Evolutionary conservation across 1,140 invertebrate genomes (phyloP), one percentile per base, ranked within the genome.

Genomic region (Orius insidiosus): DNA sequence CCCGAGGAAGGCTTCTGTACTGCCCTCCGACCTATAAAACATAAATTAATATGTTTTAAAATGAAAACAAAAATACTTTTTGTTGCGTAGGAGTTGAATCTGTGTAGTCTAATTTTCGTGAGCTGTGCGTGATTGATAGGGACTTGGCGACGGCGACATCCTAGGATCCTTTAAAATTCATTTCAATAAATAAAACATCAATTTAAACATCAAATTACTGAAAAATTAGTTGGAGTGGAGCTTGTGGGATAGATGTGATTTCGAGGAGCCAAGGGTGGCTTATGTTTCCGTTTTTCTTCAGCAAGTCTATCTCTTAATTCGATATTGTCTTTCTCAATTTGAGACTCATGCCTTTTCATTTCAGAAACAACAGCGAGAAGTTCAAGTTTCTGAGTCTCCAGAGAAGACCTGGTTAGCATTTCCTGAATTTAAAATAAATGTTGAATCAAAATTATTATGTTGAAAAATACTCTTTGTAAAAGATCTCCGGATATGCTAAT

Each of bases 311-410:
- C 70, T 56, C 78, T 67, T 44, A 82, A 62, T 53, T 83, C 76
- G 19, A 78, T 56, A 58, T 89, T 82, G 53, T 93, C 88, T 31
- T 83, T 71, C 58, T 96, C 88, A 18, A 87, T 64, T 30, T 76
- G 76, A 1, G 83, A 76, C 45, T 85, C 75, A 55, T 80, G 79
- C 31, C 93, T 65, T 54, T 93, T 85, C 51, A 94, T 68, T 58
- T 88, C 85, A 39, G 86, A 89, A 46, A 95, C 71, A 52, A 90
- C 85, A 49, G 80, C 85, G 66, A 94, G 71, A 36, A 96, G 63
- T 62, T 95, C 88, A 49, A 95, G 63, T 61, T 94, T 94, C 62
- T 94, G 88, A 0, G 86, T 93, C 66, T 94, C 89, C 36, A 93
- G 60, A 7, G 82, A 80, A 13, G 87, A 89, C 44, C 83, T 70